Percentiles rank a stretch among this genome's conserved stretches.
phyloP scores from a whole-genome alignment of 2,888 invertebrate species.

The Ptilodon capucinus region DNA sequence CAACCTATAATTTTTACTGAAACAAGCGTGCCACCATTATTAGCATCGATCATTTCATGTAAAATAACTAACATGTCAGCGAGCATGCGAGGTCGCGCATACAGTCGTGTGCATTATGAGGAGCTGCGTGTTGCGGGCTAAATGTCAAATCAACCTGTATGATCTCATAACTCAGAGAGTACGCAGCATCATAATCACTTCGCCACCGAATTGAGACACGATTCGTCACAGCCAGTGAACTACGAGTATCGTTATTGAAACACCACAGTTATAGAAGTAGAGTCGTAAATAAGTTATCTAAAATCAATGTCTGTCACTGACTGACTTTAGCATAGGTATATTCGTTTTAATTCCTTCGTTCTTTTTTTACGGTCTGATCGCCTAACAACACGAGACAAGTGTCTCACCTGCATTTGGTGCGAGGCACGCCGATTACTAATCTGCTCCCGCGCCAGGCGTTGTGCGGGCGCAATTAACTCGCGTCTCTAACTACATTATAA shows the following conservation, averaged over 20 bases:
- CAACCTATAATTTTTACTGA: no score
- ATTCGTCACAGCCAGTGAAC: neutral
- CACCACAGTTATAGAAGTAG: neutral
- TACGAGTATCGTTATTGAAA: neutral
- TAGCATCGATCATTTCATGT: neutral
- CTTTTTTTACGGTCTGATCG: neutral
- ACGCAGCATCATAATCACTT: neutral
- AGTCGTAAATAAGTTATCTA: neutral
- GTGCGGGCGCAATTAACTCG: conserved; percentile 21
- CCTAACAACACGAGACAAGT: neutral
- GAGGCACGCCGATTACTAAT: neutral
- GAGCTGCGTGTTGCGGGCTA: neutral
- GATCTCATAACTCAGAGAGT: neutral
- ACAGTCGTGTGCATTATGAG: neutral
- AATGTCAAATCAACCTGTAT: neutral
- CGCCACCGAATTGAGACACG: neutral
- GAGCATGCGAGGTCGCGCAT: neutral
- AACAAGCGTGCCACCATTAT: neutral
- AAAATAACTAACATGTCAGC: neutral
- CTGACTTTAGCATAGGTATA: neutral
- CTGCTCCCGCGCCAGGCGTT: neutral
- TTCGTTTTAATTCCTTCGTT: no score
- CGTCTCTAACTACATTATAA: conserved; percentile 42
- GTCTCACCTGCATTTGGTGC: neutral
- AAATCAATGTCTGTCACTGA: neutral